Percentiles rank a stretch among this genome's conserved stretches.
These are phyloP conservation scores for Diacarnus erythraeanus DNA, from an alignment of 37 sponge, comb jelly and placozoan species.

Conservation along the genomic window DNA sequence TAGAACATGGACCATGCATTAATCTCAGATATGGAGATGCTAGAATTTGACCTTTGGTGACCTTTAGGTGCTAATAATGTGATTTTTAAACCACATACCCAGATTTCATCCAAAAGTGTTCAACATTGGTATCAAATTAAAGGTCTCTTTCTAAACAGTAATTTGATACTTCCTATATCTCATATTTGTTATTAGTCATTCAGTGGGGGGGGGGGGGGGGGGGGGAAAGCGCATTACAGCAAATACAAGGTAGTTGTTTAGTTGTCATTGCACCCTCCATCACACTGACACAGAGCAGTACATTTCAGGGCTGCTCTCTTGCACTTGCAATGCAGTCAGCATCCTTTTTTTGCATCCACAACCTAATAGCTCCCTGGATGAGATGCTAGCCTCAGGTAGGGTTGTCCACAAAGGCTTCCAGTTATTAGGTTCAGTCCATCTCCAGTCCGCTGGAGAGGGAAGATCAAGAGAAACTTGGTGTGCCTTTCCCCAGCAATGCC, in stretches of 20 bases:
- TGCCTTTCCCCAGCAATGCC: neutral
- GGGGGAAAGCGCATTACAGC: neutral
- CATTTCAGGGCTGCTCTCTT: conserved; percentile 1
- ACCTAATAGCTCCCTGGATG: neutral
- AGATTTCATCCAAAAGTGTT: neutral
- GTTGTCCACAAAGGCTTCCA: conserved; percentile 4
- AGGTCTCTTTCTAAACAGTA: neutral
- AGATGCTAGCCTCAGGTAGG: neutral
- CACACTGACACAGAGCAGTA: neutral
- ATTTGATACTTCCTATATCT: neutral
- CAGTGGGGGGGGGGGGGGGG: neutral
- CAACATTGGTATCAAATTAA: neutral
- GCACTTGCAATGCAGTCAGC: neutral
- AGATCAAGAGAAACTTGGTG: neutral
- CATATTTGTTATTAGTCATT: neutral
- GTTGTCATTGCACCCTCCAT: neutral
- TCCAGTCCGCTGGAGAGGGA: neutral
- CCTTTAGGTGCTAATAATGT: neutral
- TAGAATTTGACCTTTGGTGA: neutral
- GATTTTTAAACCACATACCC: neutral
- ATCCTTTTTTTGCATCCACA: neutral
- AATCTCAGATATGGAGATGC: too few relatives aligned
- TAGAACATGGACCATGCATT: too few relatives aligned
- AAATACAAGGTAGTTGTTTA: neutral
- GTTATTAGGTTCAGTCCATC: conserved; percentile 1